Base-by-base conservation (phyloP, 2,113 vertebrate genomes). In the Cottus gobio region DNA sequence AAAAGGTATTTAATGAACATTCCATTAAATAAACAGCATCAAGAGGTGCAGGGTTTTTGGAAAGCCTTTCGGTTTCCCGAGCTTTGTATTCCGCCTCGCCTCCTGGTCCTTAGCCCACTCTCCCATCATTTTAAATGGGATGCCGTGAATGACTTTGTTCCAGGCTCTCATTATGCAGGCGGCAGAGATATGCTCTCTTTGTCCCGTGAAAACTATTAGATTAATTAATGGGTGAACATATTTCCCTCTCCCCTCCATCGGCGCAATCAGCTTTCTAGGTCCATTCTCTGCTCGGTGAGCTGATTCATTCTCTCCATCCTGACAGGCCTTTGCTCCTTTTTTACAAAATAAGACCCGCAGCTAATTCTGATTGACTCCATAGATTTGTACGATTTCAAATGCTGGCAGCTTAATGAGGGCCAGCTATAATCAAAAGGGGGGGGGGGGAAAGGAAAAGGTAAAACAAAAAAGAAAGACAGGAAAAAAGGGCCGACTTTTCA, bases 191-290 rank as follows among this genome's bases (percentile, higher is more conserved):
- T 83, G 80, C 87, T 75, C 83, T 89, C 88, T 91, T 87, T 92
- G 89, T 91, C 90, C 85, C 85, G 75, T 90, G 85, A 90, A 92
- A 91, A 91, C 88, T 85, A 93, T 93, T 93, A 92, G 78, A 88
- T 89, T 90, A 94, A 95, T 92, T 90, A 94, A 92, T 92, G 89
- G 87, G 58, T 63, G 87, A 90, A 90, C 89, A 92, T 87, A 91
- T 92, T 91, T 86, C 76, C 79, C 73, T 83, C 81, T 90, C 75
- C 71, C 58, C 77, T 87, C 65, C 80, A 77, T 89, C 75, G 80
- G 46, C 6, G 72, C 90, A 82, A 82, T 92, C 86, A 86, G 87
- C 88, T 89, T 75, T 66, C 78, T 67, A 74, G 74, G 81, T 88
- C 89, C 87, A 89, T 91, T 92, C 90, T 76, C 79, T 85, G 80